Base-by-base conservation (phyloP, 2,113 vertebrate genomes). In the Manacus vitellinus region DNA sequence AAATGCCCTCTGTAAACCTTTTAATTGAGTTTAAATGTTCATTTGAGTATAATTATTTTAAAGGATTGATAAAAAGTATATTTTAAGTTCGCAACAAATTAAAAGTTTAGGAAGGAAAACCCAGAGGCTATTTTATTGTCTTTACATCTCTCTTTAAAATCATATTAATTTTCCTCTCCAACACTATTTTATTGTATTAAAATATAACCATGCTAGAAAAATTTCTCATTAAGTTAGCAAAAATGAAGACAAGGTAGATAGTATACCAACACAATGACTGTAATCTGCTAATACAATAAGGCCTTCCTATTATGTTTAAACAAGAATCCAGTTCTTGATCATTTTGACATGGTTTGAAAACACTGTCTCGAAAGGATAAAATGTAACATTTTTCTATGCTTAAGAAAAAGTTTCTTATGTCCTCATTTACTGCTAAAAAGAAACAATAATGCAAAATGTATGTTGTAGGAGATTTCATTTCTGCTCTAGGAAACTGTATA, bases 161-260 rank as follows among this genome's bases (percentile, higher is more conserved):
- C 89, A 52, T 56, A 94, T 56, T 95, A 80, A 87, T 93, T 95
- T 96, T 95, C 39, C 39, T 78, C 96, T 84, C 89, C 77, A 88
- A 86, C 22, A 74, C 3, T 65, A 54, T 54, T 92, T 95, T 85
- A 82, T 31, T 93, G 68, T 83, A 95, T 71, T 92, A 93, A 95
- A 95, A 94, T 65, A 92, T 27, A 92, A 92, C 81, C 82, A 89
- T 52, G 49, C 28, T 35, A 73, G 80, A 95, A 92, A 95, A 96
- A 79, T 23, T 91, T 96, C 83, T 93, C 93, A 97, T 97, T 97
- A 92, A 88, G 82, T 76, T 90, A 91, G 85, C 67, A 96, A 95
- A 96, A 97, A 96, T 67, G 52, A 97, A 96, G 76, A 92, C 63
- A 94, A 91, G 81, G 89, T 94, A 97, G 96, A 96, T 91, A 97